Percentiles rank a stretch among this genome's conserved stretches.
Conservation (phyloP, 2,888 invertebrate genomes). For the Balanococcus diminutus region DNA sequence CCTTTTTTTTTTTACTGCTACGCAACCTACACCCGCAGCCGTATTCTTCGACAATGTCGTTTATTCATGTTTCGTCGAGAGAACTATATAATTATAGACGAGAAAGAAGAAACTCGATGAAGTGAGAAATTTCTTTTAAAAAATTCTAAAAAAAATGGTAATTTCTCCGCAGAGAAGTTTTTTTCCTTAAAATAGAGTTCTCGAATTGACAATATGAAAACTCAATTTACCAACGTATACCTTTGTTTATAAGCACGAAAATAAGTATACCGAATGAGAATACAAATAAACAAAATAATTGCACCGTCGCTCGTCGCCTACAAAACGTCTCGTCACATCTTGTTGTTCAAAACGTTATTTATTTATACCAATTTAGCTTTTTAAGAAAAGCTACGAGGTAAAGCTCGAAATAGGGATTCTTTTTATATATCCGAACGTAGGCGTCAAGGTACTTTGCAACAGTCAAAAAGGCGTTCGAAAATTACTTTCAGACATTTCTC, state of each 20-base stretch:
- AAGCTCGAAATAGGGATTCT: background rate
- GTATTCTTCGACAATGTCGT: background rate
- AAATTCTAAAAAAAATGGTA: background rate
- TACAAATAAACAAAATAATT: conserved; percentile 3
- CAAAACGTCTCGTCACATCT: background rate
- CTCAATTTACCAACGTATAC: too few relatives aligned
- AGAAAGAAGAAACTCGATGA: background rate
- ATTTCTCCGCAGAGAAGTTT: background rate
- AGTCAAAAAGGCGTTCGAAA: background rate
- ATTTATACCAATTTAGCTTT: conserved; percentile 7
- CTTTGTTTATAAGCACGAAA: too few relatives aligned
- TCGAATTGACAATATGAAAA: too few relatives aligned
- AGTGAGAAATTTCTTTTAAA: background rate
- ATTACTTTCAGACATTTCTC: conserved; percentile 12
- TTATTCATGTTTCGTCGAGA: background rate
- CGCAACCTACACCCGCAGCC: background rate
- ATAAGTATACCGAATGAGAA: background rate
- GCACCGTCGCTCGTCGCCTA: background rate
- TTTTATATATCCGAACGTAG: background rate
- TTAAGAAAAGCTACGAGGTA: background rate
- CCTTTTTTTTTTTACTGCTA: background rate
- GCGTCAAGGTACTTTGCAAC: background rate
- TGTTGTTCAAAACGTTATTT: background rate
- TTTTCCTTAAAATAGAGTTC: too few relatives aligned
- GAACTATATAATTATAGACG: background rate